Percentiles rank a stretch among this genome's conserved stretches.
phyloP scores from a whole-genome alignment of 2,888 invertebrate species.

The Cryptosula pallasiana region DNA sequence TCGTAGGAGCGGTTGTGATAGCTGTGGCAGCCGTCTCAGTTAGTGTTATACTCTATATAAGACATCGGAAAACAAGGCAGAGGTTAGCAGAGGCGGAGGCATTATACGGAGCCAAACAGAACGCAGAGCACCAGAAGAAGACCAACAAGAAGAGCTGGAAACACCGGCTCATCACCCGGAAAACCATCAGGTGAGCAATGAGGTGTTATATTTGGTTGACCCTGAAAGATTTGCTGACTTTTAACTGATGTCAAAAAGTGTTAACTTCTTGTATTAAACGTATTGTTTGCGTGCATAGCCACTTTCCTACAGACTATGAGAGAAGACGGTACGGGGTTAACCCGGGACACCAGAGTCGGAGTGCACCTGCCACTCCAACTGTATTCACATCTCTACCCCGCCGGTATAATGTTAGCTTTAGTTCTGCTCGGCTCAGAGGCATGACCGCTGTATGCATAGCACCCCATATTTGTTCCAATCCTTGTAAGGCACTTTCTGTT shows the following conservation, averaged over 20 bases:
- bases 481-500: too few relatives aligned
- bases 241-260: too few relatives aligned
- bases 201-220: too few relatives aligned
- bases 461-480: too few relatives aligned
- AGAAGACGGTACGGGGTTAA: background rate
- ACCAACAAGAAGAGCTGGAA: background rate
- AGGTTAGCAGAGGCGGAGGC: background rate
- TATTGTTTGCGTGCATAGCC: background rate
- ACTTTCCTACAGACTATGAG: background rate
- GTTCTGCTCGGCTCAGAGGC: background rate
- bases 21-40: background rate
- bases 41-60: background rate
- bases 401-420: background rate
- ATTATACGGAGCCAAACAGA: background rate
- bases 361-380: background rate
- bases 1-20: background rate
- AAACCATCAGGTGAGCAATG: background rate
- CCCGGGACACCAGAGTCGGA: background rate
- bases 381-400: background rate
- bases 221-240: too few relatives aligned
- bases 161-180: background rate
- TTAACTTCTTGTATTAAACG: too few relatives aligned
- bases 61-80: conserved; percentile 3
- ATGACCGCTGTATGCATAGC: too few relatives aligned
- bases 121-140: background rate